These are phyloP conservation scores for Phyllotis vaccarum DNA, from an alignment of 2,797 vertebrate genomes.

Conservation along the genomic window DNA sequence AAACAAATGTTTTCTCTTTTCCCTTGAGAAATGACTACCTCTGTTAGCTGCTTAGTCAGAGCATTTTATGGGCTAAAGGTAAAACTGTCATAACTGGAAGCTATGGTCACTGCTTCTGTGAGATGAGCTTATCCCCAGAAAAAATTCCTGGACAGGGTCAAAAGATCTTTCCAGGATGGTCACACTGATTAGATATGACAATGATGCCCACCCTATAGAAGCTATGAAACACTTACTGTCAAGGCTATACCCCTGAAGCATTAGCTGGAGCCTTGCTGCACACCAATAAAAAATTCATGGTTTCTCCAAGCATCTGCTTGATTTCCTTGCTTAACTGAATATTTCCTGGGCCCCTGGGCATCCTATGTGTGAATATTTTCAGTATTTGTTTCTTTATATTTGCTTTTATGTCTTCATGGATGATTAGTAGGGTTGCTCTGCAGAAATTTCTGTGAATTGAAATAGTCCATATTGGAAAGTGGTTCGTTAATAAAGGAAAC, in stretches of 20 bases:
- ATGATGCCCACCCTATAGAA: background rate
- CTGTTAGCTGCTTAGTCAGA: background rate
- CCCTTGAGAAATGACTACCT: background rate
- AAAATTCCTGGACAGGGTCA: background rate
- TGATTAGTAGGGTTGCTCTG: background rate
- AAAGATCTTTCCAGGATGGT: background rate
- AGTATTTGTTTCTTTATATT: background rate
- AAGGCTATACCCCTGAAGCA: background rate
- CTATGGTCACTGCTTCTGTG: background rate
- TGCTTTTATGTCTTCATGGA: background rate
- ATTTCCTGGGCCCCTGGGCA: background rate
- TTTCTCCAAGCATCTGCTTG: background rate
- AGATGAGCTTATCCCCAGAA: background rate
- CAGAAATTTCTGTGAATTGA: background rate
- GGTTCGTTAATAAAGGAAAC: background rate
- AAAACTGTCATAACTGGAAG: background rate
- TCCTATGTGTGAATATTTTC: background rate
- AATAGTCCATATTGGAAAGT: background rate
- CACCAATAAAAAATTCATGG: background rate
- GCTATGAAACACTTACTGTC: background rate
- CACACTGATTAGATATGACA: background rate
- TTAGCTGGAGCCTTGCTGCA: background rate
- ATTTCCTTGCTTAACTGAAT: background rate
- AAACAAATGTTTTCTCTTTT: background rate
- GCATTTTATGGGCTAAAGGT: background rate